Evolutionary conservation across 2,888 invertebrate species (phyloP).

Genomic region (Napeogenes inachia): DNA sequence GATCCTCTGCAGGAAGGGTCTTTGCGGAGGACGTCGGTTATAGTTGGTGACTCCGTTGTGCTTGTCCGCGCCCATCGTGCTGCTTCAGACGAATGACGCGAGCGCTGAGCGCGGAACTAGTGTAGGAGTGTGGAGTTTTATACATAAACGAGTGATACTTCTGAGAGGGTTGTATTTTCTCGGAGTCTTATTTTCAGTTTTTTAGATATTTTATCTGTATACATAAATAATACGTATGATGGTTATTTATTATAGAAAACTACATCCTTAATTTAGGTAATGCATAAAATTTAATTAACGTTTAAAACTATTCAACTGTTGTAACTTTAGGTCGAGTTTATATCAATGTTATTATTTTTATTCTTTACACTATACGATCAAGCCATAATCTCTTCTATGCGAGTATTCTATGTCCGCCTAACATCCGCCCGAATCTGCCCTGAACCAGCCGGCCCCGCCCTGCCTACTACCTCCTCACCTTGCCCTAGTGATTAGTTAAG

Average conservation of each 20-base stretch:
- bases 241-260: too few relatives aligned
- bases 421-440: constrained; percentile 59
- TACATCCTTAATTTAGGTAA: too few relatives aligned
- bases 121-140: not conserved
- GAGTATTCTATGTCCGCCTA: constrained; percentile 42
- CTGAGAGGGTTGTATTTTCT: not conserved
- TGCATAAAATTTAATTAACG: too few relatives aligned
- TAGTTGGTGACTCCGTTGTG: constrained; percentile 63
- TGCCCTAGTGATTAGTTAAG: constrained; percentile 19
- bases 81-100: constrained; percentile 19
- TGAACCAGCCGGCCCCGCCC: constrained; percentile 50
- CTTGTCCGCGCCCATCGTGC: constrained; percentile 66
- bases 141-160: not conserved
- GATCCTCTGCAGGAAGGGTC: constrained; percentile 58
- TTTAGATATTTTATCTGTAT: not conserved
- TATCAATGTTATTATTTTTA: too few relatives aligned
- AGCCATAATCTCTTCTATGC: not conserved
- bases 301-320: too few relatives aligned
- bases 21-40: constrained; percentile 57
- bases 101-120: constrained; percentile 12
- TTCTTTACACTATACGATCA: not conserved
- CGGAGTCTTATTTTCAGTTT: not conserved
- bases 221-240: too few relatives aligned
- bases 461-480: constrained; percentile 34
- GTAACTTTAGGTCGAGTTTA: too few relatives aligned